phyloP scores from a whole-genome alignment of 2,113 vertebrate species.

The Capreolus pygargus region DNA sequence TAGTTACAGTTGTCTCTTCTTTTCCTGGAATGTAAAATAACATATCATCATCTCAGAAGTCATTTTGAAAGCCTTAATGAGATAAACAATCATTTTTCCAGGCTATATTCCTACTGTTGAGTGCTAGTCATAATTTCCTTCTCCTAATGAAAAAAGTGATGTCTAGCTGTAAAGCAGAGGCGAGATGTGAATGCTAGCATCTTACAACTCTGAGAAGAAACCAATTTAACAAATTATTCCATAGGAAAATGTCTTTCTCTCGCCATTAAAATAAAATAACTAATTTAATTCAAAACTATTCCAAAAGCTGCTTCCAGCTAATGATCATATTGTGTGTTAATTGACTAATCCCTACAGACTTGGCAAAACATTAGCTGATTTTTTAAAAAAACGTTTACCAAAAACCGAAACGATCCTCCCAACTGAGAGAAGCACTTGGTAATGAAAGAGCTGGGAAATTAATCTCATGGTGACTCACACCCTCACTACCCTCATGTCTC shows the following conservation, averaged over 20 bases:
- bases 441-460: neutral
- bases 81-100: conserved; percentile 64
- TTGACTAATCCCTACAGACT: conserved; percentile 26
- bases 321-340: conserved; percentile 33
- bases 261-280: conserved; percentile 43
- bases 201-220: neutral
- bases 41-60: conserved; percentile 62
- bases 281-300: conserved; percentile 46
- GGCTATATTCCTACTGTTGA: conserved; percentile 35
- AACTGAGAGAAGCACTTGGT: neutral
- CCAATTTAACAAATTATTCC: conserved; percentile 48
- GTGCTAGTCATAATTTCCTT: conserved; percentile 49
- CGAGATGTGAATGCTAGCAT: conserved; percentile 34
- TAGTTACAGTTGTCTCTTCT: conserved; percentile 75
- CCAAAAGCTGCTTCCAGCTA: conserved; percentile 45
- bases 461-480: too few relatives aligned
- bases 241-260: conserved; percentile 44
- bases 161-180: neutral
- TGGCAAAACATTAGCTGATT: neutral
- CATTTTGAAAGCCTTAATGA: conserved; percentile 61
- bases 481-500: neutral
- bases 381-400: neutral
- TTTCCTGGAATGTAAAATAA: conserved; percentile 71
- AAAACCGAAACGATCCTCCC: neutral
- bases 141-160: conserved; percentile 38